These are phyloP conservation scores for Diceros bicornis DNA, from an alignment of 2,797 vertebrate genomes.

Conservation along the genomic window DNA sequence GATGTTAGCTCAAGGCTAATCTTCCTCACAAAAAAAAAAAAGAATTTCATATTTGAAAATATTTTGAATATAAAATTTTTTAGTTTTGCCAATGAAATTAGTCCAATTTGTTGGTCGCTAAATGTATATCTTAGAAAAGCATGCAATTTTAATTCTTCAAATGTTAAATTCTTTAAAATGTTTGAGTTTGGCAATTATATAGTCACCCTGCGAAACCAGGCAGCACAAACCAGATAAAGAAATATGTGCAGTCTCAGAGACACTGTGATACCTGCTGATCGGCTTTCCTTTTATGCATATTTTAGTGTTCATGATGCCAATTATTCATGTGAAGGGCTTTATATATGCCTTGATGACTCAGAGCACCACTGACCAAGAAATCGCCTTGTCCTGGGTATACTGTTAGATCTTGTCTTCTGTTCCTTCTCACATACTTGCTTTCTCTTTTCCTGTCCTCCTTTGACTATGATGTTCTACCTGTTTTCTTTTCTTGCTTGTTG, in stretches of 20 bases:
- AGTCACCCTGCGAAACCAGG: background rate
- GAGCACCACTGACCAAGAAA: background rate
- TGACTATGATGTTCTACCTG: background rate
- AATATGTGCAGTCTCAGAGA: background rate
- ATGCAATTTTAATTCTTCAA: background rate
- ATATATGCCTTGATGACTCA: background rate
- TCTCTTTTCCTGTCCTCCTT: background rate
- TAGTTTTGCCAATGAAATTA: background rate
- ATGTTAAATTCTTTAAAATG: constrained; percentile 29
- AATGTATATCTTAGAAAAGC: constrained; percentile 1
- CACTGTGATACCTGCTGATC: background rate
- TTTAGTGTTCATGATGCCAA: background rate
- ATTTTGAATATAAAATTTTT: background rate
- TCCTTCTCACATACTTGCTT: background rate
- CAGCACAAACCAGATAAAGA: background rate
- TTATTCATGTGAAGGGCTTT: background rate
- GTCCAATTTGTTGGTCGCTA: background rate
- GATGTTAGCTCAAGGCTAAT: no score
- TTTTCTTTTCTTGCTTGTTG: background rate
- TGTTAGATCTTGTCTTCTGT: background rate
- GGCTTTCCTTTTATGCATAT: background rate
- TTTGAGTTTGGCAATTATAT: background rate
- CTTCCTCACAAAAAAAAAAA: background rate
- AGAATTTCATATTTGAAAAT: background rate
- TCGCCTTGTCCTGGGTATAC: background rate